Percentiles rank a stretch among this genome's conserved stretches.
Evolutionary conservation across 2,888 invertebrate species (phyloP).

Genomic region (Choristoneura rosaceana): DNA sequence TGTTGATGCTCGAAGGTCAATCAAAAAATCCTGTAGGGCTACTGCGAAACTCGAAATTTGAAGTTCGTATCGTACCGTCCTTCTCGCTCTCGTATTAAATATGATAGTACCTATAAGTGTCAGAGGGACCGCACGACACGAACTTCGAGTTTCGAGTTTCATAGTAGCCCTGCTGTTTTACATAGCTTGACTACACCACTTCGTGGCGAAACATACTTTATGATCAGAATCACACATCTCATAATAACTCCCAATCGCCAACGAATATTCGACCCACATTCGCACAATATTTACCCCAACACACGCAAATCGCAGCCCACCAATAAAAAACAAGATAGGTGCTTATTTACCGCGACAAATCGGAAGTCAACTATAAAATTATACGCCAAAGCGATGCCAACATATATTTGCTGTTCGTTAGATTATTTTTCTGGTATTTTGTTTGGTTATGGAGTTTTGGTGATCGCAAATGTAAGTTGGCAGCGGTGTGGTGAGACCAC

Average conservation of each 20-base stretch:
- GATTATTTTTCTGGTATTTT: background rate
- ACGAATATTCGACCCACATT: background rate
- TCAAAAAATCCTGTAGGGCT: too few species aligned
- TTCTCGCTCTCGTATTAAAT: too few species aligned
- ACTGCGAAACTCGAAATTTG: too few species aligned
- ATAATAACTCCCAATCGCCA: background rate
- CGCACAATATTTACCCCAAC: slow-evolving; percentile 2
- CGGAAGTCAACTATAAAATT: slow-evolving; percentile 35
- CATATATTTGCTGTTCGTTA: slow-evolving; percentile 2
- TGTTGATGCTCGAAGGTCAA: too few species aligned
- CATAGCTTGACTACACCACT: too few species aligned
- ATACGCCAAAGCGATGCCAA: slow-evolving; percentile 26
- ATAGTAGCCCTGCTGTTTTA: too few species aligned
- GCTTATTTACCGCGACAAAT: slow-evolving; percentile 31
- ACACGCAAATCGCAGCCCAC: slow-evolving; percentile 21
- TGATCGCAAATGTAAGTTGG: slow-evolving; percentile 16
- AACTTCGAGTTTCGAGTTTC: too few species aligned
- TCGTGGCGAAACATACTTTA: too few species aligned
- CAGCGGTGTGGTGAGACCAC: slow-evolving; percentile 25
- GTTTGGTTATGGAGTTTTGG: slow-evolving; percentile 1
- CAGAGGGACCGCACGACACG: too few species aligned
- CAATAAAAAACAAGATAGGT: slow-evolving; percentile 27
- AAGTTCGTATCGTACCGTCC: too few species aligned
- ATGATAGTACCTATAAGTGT: too few species aligned
- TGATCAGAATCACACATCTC: background rate